Percentiles rank a stretch among this genome's conserved stretches.
phyloP scores from a whole-genome alignment of 2,797 vertebrate species.

The Antennarius maculatus region DNA sequence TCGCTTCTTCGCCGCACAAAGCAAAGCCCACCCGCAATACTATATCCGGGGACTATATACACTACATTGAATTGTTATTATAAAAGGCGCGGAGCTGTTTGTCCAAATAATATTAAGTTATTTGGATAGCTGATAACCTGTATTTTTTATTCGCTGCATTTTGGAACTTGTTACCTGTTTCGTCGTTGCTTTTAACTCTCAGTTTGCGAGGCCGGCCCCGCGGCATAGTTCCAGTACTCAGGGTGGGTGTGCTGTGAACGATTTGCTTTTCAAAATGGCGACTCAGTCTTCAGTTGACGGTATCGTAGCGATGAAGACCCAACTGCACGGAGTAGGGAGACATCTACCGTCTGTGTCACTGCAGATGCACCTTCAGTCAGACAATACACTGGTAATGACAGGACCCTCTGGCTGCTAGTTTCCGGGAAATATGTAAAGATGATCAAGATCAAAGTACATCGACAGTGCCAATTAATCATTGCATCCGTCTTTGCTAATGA shows the following conservation, averaged over 20 bases:
- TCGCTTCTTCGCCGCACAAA: constrained; percentile 84
- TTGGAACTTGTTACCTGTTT: constrained; percentile 85
- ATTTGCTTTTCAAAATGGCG: constrained; percentile 86
- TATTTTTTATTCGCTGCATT: constrained; percentile 80
- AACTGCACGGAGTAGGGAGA: constrained; percentile 72
- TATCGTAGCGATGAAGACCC: constrained; percentile 48
- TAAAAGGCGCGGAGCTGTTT: constrained; percentile 57
- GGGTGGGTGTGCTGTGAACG: constrained; percentile 85
- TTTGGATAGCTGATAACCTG: constrained; percentile 63
- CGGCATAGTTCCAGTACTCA: constrained; percentile 91
- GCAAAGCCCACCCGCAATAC: constrained; percentile 84
- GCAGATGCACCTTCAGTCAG: constrained; percentile 19
- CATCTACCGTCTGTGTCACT: constrained; percentile 72
- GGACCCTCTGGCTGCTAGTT: background rate
- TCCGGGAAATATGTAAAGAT: background rate
- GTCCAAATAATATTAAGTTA: constrained; percentile 36
- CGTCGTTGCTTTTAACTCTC: constrained; percentile 86
- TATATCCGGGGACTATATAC: constrained; percentile 92
- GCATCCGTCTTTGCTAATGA: too few species aligned
- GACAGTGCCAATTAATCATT: too few species aligned
- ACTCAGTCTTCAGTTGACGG: constrained; percentile 56
- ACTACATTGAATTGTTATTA: constrained; percentile 80
- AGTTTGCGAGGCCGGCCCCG: constrained; percentile 95
- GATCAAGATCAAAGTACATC: background rate
- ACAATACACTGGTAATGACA: background rate